Evolutionary conservation across 2,797 vertebrate species (phyloP).

Genomic region (Anguilla marmorata): DNA sequence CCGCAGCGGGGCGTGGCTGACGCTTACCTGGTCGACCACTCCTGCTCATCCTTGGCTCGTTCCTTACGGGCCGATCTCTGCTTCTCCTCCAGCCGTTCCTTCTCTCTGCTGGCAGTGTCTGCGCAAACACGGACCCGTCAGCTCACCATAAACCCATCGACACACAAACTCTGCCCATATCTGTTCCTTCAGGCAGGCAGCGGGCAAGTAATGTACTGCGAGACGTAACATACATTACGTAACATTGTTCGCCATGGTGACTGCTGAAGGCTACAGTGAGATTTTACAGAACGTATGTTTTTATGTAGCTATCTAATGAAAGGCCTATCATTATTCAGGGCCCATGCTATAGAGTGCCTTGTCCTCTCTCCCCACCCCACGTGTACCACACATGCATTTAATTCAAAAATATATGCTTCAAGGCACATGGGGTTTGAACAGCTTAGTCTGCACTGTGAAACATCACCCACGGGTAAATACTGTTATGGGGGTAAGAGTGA

Average conservation of each 20-base stretch:
- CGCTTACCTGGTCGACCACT: slow-evolving; percentile 88
- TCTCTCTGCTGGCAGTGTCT: slow-evolving; percentile 90
- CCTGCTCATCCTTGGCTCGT: slow-evolving; percentile 77
- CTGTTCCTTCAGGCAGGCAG: background rate
- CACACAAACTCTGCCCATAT: background rate
- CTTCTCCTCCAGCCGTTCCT: slow-evolving; percentile 93
- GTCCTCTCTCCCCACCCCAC: too few species aligned
- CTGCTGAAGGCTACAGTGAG: background rate
- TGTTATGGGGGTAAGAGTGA: background rate
- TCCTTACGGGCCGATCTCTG: slow-evolving; percentile 88
- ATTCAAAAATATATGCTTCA: background rate
- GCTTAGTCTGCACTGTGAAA: background rate
- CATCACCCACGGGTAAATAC: background rate
- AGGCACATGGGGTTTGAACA: background rate
- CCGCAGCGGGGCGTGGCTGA: background rate
- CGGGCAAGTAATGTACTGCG: background rate
- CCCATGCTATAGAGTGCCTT: background rate
- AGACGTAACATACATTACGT: background rate
- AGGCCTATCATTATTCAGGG: background rate
- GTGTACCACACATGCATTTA: too few species aligned
- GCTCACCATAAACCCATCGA: background rate
- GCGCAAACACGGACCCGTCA: slow-evolving; percentile 39
- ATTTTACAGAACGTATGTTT: background rate
- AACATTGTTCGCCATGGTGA: too few species aligned
- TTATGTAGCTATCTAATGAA: background rate